Percentiles rank a stretch among this genome's conserved stretches.
Evolutionary conservation across 2,113 vertebrate species (phyloP).

Genomic region (Anguilla japonica): DNA sequence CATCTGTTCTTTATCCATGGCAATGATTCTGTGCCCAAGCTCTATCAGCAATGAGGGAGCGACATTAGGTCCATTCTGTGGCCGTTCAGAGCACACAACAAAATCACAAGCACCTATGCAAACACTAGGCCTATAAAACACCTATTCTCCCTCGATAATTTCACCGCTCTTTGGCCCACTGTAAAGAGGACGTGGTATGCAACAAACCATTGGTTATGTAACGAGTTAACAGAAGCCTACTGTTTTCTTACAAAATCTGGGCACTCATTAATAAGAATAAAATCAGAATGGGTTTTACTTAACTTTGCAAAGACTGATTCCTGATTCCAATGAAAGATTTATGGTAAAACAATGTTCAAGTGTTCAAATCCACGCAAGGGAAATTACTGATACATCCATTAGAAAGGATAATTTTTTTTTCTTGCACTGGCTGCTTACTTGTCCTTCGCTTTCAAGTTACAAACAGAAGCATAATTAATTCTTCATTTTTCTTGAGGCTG

Average conservation of each 20-base stretch:
- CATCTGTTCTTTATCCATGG: neutral
- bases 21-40: neutral
- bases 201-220: no score
- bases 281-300: neutral
- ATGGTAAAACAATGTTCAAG: neutral
- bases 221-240: neutral
- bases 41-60: neutral
- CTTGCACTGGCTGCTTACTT: neutral
- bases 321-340: neutral
- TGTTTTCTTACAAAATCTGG: neutral
- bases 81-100: neutral
- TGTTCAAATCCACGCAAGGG: neutral
- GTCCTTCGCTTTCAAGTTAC: neutral
- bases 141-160: neutral
- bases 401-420: neutral
- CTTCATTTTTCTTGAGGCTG: no score
- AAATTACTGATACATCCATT: neutral
- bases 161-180: neutral
- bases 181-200: neutral
- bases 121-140: neutral
- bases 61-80: neutral
- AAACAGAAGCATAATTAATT: no score
- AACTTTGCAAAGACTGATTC: neutral
- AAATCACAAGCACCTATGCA: neutral
- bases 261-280: neutral